These are phyloP conservation scores for Engraulis encrasicolus DNA, from an alignment of 2,113 vertebrate species.

Conservation along the genomic window DNA sequence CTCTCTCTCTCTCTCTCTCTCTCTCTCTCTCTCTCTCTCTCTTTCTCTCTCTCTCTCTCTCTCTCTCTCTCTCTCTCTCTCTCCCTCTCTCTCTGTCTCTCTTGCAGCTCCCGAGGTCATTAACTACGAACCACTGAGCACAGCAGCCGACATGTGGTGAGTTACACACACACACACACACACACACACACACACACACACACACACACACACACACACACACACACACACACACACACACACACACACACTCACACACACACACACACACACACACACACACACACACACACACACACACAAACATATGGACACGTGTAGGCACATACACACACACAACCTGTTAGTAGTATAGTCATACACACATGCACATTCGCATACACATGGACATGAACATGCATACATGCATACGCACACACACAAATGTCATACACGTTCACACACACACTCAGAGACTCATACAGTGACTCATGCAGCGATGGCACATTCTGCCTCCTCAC, in stretches of 20 bases:
- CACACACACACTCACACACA: neutral
- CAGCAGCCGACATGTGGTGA: slow-evolving; percentile 81
- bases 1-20: neutral
- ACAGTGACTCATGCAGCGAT: neutral
- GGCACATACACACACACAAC: neutral
- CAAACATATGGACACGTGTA: neutral
- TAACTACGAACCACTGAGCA: slow-evolving; percentile 71
- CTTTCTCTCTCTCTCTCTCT: neutral
- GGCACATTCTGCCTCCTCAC: neutral
- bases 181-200: slow-evolving; percentile 13
- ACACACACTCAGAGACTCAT: no score
- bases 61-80: neutral
- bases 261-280: neutral
- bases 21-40: neutral
- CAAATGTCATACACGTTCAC: neutral
- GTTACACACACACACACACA: slow-evolving; percentile 30
- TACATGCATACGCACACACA: slow-evolving; percentile 4
- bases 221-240: neutral
- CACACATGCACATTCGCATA: neutral
- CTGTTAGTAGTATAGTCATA: no score
- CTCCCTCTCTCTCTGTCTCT: neutral
- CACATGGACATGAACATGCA: slow-evolving; percentile 12
- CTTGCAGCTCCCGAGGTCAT: slow-evolving; percentile 77
- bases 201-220: slow-evolving; percentile 7
- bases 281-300: slow-evolving; percentile 18